Base-by-base conservation (phyloP, 2,797 vertebrate species). In the Chrosomus eos region DNA sequence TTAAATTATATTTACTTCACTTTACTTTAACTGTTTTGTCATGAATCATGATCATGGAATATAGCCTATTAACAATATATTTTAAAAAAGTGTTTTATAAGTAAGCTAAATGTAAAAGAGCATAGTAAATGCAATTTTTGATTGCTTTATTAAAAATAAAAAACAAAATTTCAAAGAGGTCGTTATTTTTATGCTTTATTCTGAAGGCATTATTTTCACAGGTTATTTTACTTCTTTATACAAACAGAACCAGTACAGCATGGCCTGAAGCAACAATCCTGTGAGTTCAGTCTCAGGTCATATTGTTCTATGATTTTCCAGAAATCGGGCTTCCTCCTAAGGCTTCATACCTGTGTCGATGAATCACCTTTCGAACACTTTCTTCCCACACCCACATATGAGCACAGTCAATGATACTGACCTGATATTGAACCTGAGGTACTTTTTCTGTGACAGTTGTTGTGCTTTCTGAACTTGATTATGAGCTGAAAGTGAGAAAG, bases 201-300 rank as follows among this genome's bases (percentile, higher is more conserved):
- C 36, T 60, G 36, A 67, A 67, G 33, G 36, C 16, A 51, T 67
- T 53, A 7, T 72, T 83, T 48, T 40, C 13, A 68, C 9, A 76
- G 43, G 31, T 71, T 67, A 2, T 18, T 78, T 55, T 36, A 26
- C 53, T 58, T 40, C 53, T 74, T 38, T 77, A 45, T 60, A 58
- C 62, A 48, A 64, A 66, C 48, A 80, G 33, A 82, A 55, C 14
- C 36, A 1, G 80, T 64, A 48, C 76, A 38, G 71, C 19, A 43
- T 48, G 77, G 64, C 66, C 81, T 67, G 5, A 31, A 77, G 85
- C 72, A 28, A 60, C 48, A 28, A 81, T 82, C 72, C n/a, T 38
- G 38, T 23, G 7, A 85, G 88, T 87, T 89, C 88, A 89, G 40
- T 45, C n/a, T 71, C 10, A 74, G 88, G 86, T 86, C 83, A 89